These are phyloP conservation scores for Dendropsophus ebraccatus DNA, from an alignment of 2,113 vertebrate genomes.

Conservation along the genomic window DNA sequence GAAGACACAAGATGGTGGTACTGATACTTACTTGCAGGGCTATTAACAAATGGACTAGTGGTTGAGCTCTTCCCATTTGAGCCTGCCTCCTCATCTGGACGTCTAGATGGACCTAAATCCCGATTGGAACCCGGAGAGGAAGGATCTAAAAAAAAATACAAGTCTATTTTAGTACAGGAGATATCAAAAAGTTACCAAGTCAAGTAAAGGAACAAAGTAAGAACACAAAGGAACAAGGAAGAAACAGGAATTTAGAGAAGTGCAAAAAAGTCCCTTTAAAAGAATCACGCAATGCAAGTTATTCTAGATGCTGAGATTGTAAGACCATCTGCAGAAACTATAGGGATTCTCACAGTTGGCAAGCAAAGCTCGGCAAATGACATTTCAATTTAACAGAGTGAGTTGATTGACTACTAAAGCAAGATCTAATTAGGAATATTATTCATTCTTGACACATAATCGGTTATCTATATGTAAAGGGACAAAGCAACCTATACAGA, in stretches of 20 bases:
- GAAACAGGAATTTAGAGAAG: constrained; percentile 68
- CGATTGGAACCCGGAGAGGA: constrained; percentile 81
- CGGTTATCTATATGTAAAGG: constrained; percentile 71
- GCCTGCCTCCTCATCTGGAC: constrained; percentile 81
- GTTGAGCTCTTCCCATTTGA: constrained; percentile 83
- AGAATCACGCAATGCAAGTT: constrained; percentile 69
- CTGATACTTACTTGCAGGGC: constrained; percentile 75
- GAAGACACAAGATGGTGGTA: background rate
- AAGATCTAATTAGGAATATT: constrained; percentile 74
- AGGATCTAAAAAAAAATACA: constrained; percentile 79
- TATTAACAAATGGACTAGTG: constrained; percentile 80
- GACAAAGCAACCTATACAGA: constrained; percentile 66
- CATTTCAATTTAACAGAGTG: constrained; percentile 79
- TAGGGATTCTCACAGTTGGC: constrained; percentile 74
- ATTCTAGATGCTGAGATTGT: constrained; percentile 72
- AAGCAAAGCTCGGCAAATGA: constrained; percentile 81
- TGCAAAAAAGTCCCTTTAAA: constrained; percentile 68
- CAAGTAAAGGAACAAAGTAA: background rate
- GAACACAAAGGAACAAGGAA: constrained; percentile 61
- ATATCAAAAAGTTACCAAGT: background rate
- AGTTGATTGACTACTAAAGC: constrained; percentile 75
- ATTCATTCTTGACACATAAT: constrained; percentile 72
- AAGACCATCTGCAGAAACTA: constrained; percentile 80
- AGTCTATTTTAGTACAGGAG: background rate
- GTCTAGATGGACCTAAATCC: constrained; percentile 83